Evolutionary conservation across 2,113 vertebrate genomes (phyloP).

Genomic region (Donacobius atricapilla): DNA sequence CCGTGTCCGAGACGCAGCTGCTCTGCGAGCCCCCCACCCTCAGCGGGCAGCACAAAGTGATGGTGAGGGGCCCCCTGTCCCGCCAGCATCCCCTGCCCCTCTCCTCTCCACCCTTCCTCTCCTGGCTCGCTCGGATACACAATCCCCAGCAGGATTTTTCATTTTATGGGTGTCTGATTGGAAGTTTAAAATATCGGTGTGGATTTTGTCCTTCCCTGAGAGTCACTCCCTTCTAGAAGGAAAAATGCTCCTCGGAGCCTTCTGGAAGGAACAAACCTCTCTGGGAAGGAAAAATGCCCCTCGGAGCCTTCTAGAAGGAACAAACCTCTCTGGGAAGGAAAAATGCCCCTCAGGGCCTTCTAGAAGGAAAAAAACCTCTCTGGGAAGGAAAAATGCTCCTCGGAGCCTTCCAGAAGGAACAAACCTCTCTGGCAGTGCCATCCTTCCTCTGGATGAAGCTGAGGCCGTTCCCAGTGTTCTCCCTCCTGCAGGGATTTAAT

Average conservation of each 20-base stretch:
- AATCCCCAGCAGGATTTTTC: background rate
- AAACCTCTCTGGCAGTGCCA: background rate
- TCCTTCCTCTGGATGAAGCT: background rate
- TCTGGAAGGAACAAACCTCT: background rate
- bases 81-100: background rate
- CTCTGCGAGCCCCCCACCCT: slow-evolving; percentile 94
- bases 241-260: background rate
- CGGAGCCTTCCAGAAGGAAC: background rate
- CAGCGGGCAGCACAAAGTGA: slow-evolving; percentile 93
- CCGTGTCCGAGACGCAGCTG: slow-evolving; percentile 93
- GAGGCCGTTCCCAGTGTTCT: background rate
- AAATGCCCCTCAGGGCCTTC: too few species aligned
- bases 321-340: background rate
- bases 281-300: background rate
- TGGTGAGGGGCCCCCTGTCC: slow-evolving; percentile 66
- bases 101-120: background rate
- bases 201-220: background rate
- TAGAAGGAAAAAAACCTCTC: background rate
- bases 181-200: background rate
- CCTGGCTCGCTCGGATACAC: rapidly evolving
- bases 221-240: background rate
- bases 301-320: background rate
- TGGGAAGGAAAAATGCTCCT: background rate
- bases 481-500: background rate
- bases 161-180: background rate